Base-by-base conservation (phyloP, 1,140 invertebrate species). In the Eupeodes corollae region DNA sequence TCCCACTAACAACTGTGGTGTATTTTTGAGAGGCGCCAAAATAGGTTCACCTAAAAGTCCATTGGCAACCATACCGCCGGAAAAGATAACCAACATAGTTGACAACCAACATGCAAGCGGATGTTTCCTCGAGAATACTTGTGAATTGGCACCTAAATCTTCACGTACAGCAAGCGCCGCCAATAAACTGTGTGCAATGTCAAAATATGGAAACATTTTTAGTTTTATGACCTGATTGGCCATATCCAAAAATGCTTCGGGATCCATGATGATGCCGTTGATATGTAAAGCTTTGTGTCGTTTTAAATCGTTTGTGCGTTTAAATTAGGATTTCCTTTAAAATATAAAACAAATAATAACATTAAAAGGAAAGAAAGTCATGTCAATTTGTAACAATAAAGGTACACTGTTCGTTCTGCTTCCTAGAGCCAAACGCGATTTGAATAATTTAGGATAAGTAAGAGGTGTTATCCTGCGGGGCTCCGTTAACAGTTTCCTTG, bases 191-290 rank as follows among this genome's bases (percentile, higher is more conserved):
- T 99, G 91, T 51, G 94, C 94, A 59, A 97, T 85, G 70, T 98
- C 95, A 73, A 99, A 99, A 76, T 97, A 98, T 33, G 96, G 96
- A 71, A 88, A 98, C 94, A 98, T 98, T 79, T 98, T 97, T 54
- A 98, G 77, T 73, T 98, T 97, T 55, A 94, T 93, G 70, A 98
- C 91, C 79, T 93, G 90, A 73, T 96, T 97, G 73, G 94, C 91
- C 76, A 97, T 80, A 69, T 98, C 93, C 61, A 98, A 78, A 72
- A 96, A 96, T 39, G 91, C 85, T 79, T 96, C 91, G 63, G 91
- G 89, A 84, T 97, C 92, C 89, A 97, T 89, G 56, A 47, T 63
- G 46, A 49, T 19, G 5, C 13, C 10, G 10, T 47, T 15, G 21
- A 26, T 26, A 26, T 26, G 21, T 26, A 5, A 5, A 26, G 21